Percentiles rank a stretch among this genome's conserved stretches.
These are phyloP conservation scores for Sebastolobus alascanus DNA, from an alignment of 2,797 vertebrate species.

Conservation along the genomic window DNA sequence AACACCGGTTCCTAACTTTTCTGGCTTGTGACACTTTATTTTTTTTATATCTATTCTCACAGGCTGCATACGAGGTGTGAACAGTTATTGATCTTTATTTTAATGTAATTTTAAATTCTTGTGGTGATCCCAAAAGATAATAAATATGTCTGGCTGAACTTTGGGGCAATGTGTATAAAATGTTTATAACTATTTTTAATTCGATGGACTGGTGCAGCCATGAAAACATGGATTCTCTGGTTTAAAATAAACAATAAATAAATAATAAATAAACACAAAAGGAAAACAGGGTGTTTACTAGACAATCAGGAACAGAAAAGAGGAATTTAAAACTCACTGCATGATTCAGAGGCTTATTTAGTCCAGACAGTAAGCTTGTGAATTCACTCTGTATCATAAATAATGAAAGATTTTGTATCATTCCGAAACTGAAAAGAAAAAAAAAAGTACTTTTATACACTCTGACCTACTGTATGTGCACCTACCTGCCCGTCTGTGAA, in stretches of 20 bases:
- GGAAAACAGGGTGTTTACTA: background rate
- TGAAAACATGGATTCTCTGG: background rate
- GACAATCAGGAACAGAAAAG: background rate
- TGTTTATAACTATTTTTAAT: background rate
- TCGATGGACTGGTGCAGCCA: background rate
- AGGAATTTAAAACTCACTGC: background rate
- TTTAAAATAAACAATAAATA: too few relatives aligned
- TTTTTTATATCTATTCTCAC: too few relatives aligned
- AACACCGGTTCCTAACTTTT: background rate
- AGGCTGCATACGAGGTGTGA: background rate
- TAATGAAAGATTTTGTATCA: background rate
- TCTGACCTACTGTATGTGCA: constrained; percentile 40
- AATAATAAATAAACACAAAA: background rate
- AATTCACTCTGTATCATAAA: background rate
- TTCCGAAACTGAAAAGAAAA: background rate
- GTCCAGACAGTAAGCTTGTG: background rate
- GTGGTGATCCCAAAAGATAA: background rate
- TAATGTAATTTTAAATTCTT: background rate
- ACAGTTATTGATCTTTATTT: background rate
- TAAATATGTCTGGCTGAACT: background rate
- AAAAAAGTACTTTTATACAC: background rate
- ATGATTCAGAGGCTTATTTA: background rate
- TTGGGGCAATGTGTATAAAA: background rate
- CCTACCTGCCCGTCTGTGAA: constrained; percentile 61
- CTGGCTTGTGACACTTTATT: background rate